Percentiles rank a stretch among this genome's conserved stretches.
Conservation (phyloP, 1,140 invertebrate genomes). For the Macrobrachium rosenbergii region DNA sequence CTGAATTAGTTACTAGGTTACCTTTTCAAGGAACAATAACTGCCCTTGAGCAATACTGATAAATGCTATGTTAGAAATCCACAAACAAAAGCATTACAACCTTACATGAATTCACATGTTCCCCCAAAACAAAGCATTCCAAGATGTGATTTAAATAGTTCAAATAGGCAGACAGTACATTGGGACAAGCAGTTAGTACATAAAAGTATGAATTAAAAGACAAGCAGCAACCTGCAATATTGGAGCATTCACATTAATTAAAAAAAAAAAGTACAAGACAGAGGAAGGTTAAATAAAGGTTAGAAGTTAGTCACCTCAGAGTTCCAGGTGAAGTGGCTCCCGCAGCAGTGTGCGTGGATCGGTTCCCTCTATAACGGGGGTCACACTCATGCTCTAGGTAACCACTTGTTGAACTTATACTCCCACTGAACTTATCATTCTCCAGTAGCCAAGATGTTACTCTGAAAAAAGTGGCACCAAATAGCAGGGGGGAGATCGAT, state of each 20-base stretch:
- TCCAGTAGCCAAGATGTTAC: slow-evolving; percentile 59
- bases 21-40: no score
- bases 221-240: no score
- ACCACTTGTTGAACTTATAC: slow-evolving; percentile 49
- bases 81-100: no score
- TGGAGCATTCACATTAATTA: not conserved
- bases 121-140: no score
- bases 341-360: slow-evolving; percentile 57
- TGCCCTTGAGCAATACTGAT: no score
- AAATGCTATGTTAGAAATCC: no score
- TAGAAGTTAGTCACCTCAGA: slow-evolving; percentile 47
- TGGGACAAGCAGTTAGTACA: no score
- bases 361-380: slow-evolving; percentile 32
- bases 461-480: slow-evolving; percentile 52
- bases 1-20: no score
- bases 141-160: no score
- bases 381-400: slow-evolving; percentile 52
- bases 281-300: not conserved
- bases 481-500: slow-evolving; percentile 14
- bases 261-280: not conserved
- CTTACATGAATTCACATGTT: no score
- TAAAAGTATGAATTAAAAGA: no score
- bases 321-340: slow-evolving; percentile 60
- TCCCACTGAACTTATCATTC: slow-evolving; percentile 59
- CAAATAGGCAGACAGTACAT: no score